Base-by-base conservation (phyloP, 2,888 invertebrate genomes). In the Trimorus sp. region DNA sequence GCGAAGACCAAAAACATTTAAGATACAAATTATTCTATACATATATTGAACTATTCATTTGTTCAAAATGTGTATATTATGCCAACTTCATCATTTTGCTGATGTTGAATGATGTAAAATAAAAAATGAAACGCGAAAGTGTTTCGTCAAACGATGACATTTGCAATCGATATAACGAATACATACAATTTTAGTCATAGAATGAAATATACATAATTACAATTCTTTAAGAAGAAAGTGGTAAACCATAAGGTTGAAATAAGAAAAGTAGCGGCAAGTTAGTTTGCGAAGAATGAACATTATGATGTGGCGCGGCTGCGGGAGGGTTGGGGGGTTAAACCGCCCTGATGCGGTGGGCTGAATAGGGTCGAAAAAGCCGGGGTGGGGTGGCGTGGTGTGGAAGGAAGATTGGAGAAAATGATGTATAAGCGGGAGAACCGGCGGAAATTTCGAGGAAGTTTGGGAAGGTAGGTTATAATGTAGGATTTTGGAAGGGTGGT, bases 121-220 rank as follows among this genome's bases (percentile, higher is more conserved):
- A n/a, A n/a, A n/a, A n/a, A n/a, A n/a, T n/a, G n/a, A n/a, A n/a
- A n/a, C n/a, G n/a, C n/a, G n/a, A n/a, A n/a, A 26, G 26, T 26
- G 26, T 56, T 26, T 56, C 56, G 60, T 62, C 53, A 75, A 69
- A 63, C 49, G 37, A 53, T 37, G 26, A 69, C 45, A 71, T 60
- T 51, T 45, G 60, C 53, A 60, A 59, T 63, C 69, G 66, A 63
- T 75, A 51, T 77, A 83, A 75, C 60, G 65, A 79, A 77, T 79
- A 70, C 69, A 75, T 81, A 49, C 56, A 75, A 63, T 74, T 85
- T 83, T 77, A 73, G 75, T 82, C 77, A 70, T 83, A 75, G 69
- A 79, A 68, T 54, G 59, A 76, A 75, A 81, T 83, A 75, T 79
- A 81, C 60, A 71, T 83, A 81, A 83, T 83, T 84, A 80, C 69